Evolutionary conservation across 2,888 invertebrate species (phyloP), one percentile per base, ranked within the genome.

Genomic region (Andrena hattorfiana): DNA sequence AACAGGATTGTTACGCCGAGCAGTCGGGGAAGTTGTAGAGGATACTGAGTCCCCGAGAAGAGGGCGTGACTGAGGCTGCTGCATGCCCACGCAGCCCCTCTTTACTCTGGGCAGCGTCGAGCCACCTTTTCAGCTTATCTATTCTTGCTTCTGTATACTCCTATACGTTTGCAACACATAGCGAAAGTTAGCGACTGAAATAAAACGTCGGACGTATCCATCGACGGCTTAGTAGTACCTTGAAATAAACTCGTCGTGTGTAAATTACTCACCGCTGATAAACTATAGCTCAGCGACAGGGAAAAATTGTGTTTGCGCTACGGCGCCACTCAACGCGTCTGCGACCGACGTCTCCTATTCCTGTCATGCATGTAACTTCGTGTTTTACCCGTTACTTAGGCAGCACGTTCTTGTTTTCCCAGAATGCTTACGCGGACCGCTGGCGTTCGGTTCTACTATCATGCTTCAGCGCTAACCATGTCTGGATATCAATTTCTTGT

Each of bases 21-120:
- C 90, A 90, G 91, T 93, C 91, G 93, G 94, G 93, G 94, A 93
- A 92, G 94, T 93, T 92, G 94, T 93, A 93, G 94, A 94, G 94
- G 94, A 94, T 94, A 93, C 94, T 91, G 94, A 94, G 93, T 94
- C 94, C 94, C 94, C 94, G 92, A 94, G 93, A 91, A 94, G 94
- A 93, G 94, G 94, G 94, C 94, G 94, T 92, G 94, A 93, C 94
- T 94, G 94, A 93, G 94, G 94, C 93, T 94, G 94, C 94, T 94
- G 94, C 94, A 94, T 94, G 93, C 94, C 94, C 94, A 94, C 93
- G 94, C 94, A 94, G 94, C 94, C 92, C 93, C 94, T 93, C 94
- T 92, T 91, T 92, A 93, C 93, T 92, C 91, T 90, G 92, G 94
- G 94, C 90, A 94, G 94, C 94, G 90, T 91, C 90, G 90, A 92